Conservation (phyloP, 2,113 vertebrate genomes). For the Periophthalmodon schlosseri region DNA sequence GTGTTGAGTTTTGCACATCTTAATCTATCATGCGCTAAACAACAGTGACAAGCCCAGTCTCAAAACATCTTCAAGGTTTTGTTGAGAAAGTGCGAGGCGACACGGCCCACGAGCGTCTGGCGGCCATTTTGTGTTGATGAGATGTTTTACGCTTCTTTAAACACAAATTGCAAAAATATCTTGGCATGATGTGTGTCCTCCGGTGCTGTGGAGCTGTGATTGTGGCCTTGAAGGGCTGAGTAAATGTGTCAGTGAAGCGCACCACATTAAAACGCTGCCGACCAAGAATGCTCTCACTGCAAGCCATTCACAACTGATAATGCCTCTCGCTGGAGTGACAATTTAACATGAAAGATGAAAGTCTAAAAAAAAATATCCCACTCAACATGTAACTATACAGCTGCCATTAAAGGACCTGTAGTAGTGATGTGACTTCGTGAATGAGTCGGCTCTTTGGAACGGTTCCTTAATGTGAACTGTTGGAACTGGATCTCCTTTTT, state of each 20-base stretch:
- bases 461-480: too few relatives aligned
- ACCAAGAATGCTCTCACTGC: constrained; percentile 42
- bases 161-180: constrained; percentile 68
- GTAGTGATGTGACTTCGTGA: too few relatives aligned
- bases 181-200: constrained; percentile 66
- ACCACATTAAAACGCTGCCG: constrained; percentile 59
- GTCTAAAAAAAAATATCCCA: constrained; percentile 17
- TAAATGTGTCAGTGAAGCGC: constrained; percentile 66
- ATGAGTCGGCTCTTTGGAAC: too few relatives aligned
- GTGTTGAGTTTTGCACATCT: constrained; percentile 7
- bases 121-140: constrained; percentile 63
- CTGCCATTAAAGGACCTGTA: too few relatives aligned
- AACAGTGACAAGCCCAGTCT: constrained; percentile 15
- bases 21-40: constrained; percentile 44
- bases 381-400: too few relatives aligned
- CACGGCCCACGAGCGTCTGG: constrained; percentile 42
- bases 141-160: constrained; percentile 77
- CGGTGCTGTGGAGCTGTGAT: constrained; percentile 42
- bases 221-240: constrained; percentile 61
- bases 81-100: constrained; percentile 37
- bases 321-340: constrained; percentile 44
- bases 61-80: constrained; percentile 57
- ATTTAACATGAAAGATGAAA: constrained; percentile 12
- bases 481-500: too few relatives aligned
- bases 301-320: constrained; percentile 49